Base-by-base conservation (phyloP, 2,113 vertebrate genomes). In the Ctenomys sociabilis region DNA sequence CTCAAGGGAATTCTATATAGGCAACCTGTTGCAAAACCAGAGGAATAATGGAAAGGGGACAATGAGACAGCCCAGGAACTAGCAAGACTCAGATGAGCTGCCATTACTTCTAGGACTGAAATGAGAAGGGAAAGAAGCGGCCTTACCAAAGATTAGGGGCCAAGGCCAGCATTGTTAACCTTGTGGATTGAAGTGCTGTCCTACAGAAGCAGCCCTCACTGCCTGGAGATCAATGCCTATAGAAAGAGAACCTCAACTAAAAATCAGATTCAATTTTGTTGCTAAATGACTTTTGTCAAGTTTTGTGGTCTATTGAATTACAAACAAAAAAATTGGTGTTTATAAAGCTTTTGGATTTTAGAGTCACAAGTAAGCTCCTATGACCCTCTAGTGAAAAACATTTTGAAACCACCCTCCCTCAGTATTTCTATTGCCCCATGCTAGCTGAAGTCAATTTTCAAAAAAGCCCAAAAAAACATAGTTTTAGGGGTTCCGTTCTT, bases 271-370 rank as follows among this genome's bases (percentile, higher is more conserved):
- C 75, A 35, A 85, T 64, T 93, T 96, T 93, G 37, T 54, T 88
- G 70, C 24, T 73, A 85, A 88, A n/a, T 78, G 24, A 96, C 7
- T 90, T 92, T 96, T n/a, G 45, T 82, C 37, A 83, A 54, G 7
- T 95, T 96, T 94, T 92, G 12, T 17, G 94, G 52, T 22, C 72
- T 86, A 43, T 5, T 70, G 64, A 94, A 11, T 92, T 84, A 90
- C 28, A 59, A 72, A 86, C 12, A 75, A 28, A 54, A 54, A n/a
- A 28, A 7, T 68, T 94, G 64, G 19, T 82, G 94, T 94, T 75
- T 61, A 16, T 84, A 93, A 94, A 54, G 30, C 30, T 92, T 90
- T 92, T 85, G 16, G 21, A n/a, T 92, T 85, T 95, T 93, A 91
- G 52, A 95, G 66, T 91, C 64, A 86, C 45, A 14, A 91, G 35